Percentiles rank a stretch among this genome's conserved stretches.
phyloP scores from a whole-genome alignment of 2,113 vertebrate species.

The Hipposideros armiger region DNA sequence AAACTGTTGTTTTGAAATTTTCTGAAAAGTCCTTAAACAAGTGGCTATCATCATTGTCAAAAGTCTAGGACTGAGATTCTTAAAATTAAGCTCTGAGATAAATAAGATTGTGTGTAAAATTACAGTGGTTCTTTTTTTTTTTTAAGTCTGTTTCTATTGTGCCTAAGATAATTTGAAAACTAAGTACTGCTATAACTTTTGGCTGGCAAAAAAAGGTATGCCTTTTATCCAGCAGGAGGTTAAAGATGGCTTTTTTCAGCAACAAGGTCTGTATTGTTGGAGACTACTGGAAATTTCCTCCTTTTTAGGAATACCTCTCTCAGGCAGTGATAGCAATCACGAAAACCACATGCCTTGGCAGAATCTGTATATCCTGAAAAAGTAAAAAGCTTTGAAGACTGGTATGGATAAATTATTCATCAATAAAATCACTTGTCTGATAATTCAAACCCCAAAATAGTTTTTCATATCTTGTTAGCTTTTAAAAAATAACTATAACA shows the following conservation, averaged over 20 bases:
- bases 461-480: background rate
- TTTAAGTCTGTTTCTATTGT: background rate
- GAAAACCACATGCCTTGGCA: background rate
- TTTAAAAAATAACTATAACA: background rate
- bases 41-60: background rate
- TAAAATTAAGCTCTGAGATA: background rate
- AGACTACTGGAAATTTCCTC: background rate
- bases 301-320: background rate
- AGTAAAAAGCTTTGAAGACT: constrained; percentile 4
- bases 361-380: background rate
- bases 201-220: background rate
- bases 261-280: background rate
- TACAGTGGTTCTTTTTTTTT: background rate
- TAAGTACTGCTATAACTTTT: background rate
- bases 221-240: background rate
- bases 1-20: background rate
- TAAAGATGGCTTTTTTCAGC: background rate
- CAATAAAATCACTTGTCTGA: background rate
- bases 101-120: background rate
- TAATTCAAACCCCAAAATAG: background rate
- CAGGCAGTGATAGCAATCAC: background rate
- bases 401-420: background rate
- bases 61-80: background rate
- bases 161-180: background rate
- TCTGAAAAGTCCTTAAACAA: background rate